Evolutionary conservation across 1,140 invertebrate genomes (phyloP).

Genomic region (Aphelenchoides besseyi): DNA sequence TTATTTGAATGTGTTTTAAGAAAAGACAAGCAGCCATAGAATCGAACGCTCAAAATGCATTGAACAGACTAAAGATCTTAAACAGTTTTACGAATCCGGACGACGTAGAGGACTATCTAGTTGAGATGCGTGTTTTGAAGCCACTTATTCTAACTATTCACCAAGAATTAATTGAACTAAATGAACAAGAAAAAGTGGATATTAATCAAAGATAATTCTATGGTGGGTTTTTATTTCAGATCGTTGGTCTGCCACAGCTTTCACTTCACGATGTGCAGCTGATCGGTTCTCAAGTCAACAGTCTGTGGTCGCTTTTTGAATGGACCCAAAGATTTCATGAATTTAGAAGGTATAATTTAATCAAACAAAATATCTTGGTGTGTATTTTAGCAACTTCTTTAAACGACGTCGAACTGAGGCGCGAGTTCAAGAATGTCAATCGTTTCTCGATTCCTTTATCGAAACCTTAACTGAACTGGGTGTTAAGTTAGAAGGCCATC

Average conservation of each 20-base stretch:
- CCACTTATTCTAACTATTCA: conserved; percentile 30
- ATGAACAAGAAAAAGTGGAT: conserved; percentile 38
- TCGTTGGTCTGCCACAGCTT: conserved; percentile 26
- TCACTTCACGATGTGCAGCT: conserved; percentile 23
- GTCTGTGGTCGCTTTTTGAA: conserved; percentile 37
- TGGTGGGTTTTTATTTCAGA: conserved; percentile 22
- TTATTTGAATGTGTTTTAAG: conserved; percentile 20
- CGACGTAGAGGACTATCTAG: conserved; percentile 35
- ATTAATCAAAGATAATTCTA: conserved; percentile 14
- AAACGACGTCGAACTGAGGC: conserved; percentile 33
- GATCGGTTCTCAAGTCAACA: conserved; percentile 32
- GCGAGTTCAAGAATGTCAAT: conserved; percentile 39
- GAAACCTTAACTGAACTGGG: conserved; percentile 25
- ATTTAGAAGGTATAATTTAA: conserved; percentile 31
- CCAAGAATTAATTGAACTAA: conserved; percentile 33
- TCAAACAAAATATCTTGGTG: not conserved
- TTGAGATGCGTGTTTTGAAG: conserved; percentile 35
- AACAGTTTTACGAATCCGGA: conserved; percentile 40
- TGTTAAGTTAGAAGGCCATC: conserved; percentile 29
- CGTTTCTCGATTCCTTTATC: conserved; percentile 30
- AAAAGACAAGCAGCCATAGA: conserved; percentile 34
- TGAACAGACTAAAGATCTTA: conserved; percentile 27
- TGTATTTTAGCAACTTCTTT: conserved; percentile 36
- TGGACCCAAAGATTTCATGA: conserved; percentile 40
- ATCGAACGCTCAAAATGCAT: conserved; percentile 23